These are phyloP conservation scores for Chesias legatella DNA, from an alignment of 2,888 invertebrate genomes.

Conservation along the genomic window DNA sequence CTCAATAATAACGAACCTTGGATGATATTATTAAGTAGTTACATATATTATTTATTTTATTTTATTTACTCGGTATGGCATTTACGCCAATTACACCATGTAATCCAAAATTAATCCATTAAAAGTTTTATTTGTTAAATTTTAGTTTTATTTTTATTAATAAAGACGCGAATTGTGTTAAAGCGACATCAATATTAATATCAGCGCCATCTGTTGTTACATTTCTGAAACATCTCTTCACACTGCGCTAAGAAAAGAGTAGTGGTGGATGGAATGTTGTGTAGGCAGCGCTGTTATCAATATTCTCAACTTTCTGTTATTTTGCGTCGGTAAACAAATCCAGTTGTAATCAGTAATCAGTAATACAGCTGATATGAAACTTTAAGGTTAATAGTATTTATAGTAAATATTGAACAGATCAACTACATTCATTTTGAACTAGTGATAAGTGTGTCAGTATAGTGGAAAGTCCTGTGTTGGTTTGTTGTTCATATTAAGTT, in stretches of 20 bases:
- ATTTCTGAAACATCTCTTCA: constrained; percentile 4
- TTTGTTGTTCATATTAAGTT: constrained; percentile 13
- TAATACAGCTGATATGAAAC: constrained; percentile 22
- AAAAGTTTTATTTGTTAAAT: too few species aligned
- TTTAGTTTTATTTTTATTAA: too few species aligned
- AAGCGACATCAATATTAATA: too few species aligned
- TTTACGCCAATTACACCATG: too few species aligned
- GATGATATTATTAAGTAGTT: too few species aligned
- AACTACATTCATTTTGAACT: constrained; percentile 12
- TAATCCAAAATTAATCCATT: too few species aligned
- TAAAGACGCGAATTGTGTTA: too few species aligned
- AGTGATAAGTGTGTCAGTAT: constrained; percentile 13
- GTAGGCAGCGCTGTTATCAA: constrained; percentile 15
- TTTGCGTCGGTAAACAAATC: constrained; percentile 9
- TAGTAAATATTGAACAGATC: constrained; percentile 7
- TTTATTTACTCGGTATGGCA: too few species aligned
- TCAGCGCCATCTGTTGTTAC: constrained; percentile 23
- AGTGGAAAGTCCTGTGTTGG: constrained; percentile 5
- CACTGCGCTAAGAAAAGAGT: constrained; percentile 3
- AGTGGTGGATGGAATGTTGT: constrained; percentile 5
- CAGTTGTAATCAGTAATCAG: constrained; percentile 7
- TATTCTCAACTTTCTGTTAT: constrained; percentile 8
- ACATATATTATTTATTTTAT: too few species aligned
- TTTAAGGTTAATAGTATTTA: constrained; percentile 7
- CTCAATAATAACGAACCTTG: too few species aligned